Evolutionary conservation across 2,888 invertebrate genomes (phyloP).

Genomic region (Drosophila koepferae): DNA sequence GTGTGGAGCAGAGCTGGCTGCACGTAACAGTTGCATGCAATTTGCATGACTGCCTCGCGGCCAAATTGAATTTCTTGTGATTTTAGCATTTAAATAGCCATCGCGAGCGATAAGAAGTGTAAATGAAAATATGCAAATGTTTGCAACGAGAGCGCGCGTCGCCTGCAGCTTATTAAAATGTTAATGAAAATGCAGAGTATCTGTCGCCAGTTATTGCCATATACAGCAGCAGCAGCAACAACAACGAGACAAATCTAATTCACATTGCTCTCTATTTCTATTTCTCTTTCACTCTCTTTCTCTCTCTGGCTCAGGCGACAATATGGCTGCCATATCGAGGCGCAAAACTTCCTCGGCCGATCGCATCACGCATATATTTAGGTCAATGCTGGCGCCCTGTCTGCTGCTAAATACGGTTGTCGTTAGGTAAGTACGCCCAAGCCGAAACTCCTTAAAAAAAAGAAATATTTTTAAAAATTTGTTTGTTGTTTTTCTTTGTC

Average conservation of each 20-base stretch:
- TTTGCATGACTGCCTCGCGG: constrained; percentile 57
- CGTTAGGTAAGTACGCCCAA: constrained; percentile 80
- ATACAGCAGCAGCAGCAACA: constrained; percentile 11
- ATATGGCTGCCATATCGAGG: constrained; percentile 95
- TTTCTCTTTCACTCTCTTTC: background rate
- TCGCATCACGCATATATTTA: constrained; percentile 85
- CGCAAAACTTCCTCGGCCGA: constrained; percentile 88
- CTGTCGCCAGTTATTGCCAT: constrained; percentile 34
- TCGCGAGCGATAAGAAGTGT: constrained; percentile 68
- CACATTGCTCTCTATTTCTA: constrained; percentile 35
- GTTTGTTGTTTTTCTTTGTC: constrained; percentile 10
- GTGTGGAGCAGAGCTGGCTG: constrained; percentile 7
- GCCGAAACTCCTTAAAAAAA: background rate
- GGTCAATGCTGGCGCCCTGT: constrained; percentile 85
- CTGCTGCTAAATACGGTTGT: constrained; percentile 84
- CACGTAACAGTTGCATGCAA: constrained; percentile 52
- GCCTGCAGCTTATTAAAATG: constrained; percentile 73
- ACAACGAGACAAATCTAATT: constrained; percentile 50
- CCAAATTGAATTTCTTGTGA: constrained; percentile 63
- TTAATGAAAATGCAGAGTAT: constrained; percentile 56
- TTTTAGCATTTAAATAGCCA: constrained; percentile 75
- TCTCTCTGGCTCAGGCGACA: constrained; percentile 89
- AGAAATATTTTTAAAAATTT: too few relatives aligned
- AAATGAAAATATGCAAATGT: constrained; percentile 76
- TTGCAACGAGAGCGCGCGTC: constrained; percentile 9